Conservation (phyloP, 2,888 invertebrate species). For the Meghimatium bilineatum region DNA sequence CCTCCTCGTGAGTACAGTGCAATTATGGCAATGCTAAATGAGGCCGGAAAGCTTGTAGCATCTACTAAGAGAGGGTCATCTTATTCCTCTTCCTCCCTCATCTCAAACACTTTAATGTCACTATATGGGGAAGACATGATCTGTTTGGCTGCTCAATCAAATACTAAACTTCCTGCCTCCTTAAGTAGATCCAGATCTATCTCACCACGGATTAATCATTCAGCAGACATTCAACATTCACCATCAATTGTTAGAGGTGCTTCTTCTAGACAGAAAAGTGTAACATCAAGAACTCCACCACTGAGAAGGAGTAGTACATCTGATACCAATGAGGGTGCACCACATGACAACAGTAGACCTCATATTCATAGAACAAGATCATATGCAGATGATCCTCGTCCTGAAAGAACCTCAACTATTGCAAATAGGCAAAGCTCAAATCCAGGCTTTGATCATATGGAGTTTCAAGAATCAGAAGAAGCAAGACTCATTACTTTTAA, state of each 20-base stretch:
- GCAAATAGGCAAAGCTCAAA: slow-evolving; percentile 44
- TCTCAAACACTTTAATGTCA: slow-evolving; percentile 37
- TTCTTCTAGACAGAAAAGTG: neutral
- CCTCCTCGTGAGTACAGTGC: slow-evolving; percentile 16
- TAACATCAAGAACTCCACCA: neutral
- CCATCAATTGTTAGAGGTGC: neutral
- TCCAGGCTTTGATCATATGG: slow-evolving; percentile 30
- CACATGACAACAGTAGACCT: neutral
- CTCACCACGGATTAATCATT: slow-evolving; percentile 20
- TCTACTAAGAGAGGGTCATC: slow-evolving; percentile 7
- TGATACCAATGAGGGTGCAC: neutral
- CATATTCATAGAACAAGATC: slow-evolving; percentile 37
- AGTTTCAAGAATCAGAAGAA: slow-evolving; percentile 44
- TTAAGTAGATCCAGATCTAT: slow-evolving; percentile 15
- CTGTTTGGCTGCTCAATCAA: neutral
- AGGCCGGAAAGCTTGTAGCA: slow-evolving; percentile 19
- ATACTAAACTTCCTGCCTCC: neutral
- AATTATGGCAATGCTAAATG: slow-evolving; percentile 38
- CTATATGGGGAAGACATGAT: slow-evolving; percentile 42
- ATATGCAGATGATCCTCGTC: slow-evolving; percentile 27
- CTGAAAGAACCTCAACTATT: slow-evolving; percentile 35
- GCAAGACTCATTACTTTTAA: slow-evolving; percentile 38
- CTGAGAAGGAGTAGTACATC: slow-evolving; percentile 42
- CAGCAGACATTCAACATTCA: slow-evolving; percentile 7
- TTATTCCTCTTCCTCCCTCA: slow-evolving; percentile 28